These are phyloP conservation scores for Harmothoe impar DNA, from an alignment of 2,888 invertebrate species.

Conservation along the genomic window DNA sequence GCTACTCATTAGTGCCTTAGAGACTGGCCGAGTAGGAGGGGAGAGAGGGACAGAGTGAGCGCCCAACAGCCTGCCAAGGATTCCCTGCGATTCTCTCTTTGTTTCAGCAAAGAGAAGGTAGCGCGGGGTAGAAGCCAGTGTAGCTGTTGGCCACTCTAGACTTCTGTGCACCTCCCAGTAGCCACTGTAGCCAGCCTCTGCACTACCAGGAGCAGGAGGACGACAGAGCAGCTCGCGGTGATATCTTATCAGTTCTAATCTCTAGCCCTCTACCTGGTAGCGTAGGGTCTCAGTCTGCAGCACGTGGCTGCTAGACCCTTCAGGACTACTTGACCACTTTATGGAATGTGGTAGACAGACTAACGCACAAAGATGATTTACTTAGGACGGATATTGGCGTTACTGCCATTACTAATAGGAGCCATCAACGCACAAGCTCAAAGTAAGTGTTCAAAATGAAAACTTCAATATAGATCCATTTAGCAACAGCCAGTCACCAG, in stretches of 20 bases:
- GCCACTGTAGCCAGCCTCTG: not conserved
- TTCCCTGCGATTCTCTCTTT: slow-evolving; percentile 7
- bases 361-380: slow-evolving; percentile 30
- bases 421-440: slow-evolving; percentile 5
- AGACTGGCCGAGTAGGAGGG: not conserved
- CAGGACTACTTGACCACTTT: not conserved
- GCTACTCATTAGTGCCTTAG: not conserved
- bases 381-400: slow-evolving; percentile 18
- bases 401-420: slow-evolving; percentile 23
- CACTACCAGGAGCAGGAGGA: not conserved
- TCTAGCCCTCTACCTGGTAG: not conserved
- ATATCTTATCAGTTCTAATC: not conserved
- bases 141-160: not conserved
- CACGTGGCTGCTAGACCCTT: not conserved
- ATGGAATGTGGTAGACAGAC: slow-evolving; percentile 11
- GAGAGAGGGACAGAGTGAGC: not conserved
- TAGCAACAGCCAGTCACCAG: no score
- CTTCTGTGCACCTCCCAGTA: not conserved
- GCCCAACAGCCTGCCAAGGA: not conserved
- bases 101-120: slow-evolving; percentile 10
- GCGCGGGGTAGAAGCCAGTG: not conserved
- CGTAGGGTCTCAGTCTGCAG: not conserved
- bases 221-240: slow-evolving; percentile 1
- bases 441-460: no score
- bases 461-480: no score